phyloP scores from a whole-genome alignment of 1,140 invertebrate genomes.

The Aphelenchoides fujianensis region DNA sequence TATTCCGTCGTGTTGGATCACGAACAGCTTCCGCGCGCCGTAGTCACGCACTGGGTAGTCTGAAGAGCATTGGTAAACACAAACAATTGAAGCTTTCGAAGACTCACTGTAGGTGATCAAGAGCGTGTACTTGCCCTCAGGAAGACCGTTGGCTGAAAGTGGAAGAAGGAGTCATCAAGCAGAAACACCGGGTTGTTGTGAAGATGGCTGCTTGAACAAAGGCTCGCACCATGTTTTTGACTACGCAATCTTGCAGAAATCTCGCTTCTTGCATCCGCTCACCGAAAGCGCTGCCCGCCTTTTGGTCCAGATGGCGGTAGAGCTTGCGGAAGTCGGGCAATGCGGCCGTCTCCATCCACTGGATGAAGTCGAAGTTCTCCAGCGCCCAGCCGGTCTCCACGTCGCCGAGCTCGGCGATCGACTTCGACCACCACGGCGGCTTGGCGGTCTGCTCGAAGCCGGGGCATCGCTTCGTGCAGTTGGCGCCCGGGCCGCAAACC shows the following conservation, averaged over 20 bases:
- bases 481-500: background rate
- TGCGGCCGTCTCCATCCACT: slow-evolving; percentile 96
- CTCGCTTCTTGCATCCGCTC: too few relatives aligned
- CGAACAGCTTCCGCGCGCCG: slow-evolving; percentile 1
- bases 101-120: slow-evolving; percentile 4
- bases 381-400: slow-evolving; percentile 22
- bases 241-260: too few relatives aligned
- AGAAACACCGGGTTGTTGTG: too few relatives aligned
- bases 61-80: too few relatives aligned
- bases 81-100: background rate
- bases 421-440: background rate
- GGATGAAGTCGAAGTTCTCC: slow-evolving; percentile 87
- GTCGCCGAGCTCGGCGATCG: slow-evolving; percentile 14
- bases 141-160: background rate
- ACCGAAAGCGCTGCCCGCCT: background rate
- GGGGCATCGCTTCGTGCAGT: slow-evolving; percentile 14
- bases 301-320: slow-evolving; percentile 68
- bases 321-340: slow-evolving; percentile 90
- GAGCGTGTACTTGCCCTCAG: background rate
- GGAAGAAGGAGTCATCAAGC: too few relatives aligned
- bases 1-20: background rate
- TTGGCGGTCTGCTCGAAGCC: slow-evolving; percentile 16
- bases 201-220: too few relatives aligned
- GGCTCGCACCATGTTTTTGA: too few relatives aligned
- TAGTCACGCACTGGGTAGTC: background rate